Evolutionary conservation across 2,888 invertebrate species (phyloP).

Genomic region (Proisotoma minuta): DNA sequence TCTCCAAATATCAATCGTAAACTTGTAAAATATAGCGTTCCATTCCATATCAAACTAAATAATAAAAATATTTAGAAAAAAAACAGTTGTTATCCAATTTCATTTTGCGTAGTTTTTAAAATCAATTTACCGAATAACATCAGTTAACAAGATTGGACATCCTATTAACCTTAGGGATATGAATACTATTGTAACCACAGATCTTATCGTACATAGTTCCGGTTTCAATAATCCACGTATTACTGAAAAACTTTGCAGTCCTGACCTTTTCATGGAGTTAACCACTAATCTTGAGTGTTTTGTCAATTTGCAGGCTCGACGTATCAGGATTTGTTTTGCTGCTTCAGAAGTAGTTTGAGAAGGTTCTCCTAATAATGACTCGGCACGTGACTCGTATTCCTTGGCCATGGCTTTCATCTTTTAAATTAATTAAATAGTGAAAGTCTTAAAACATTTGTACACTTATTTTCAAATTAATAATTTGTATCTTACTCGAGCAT

Average conservation of each 20-base stretch:
- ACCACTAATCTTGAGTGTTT: not conserved
- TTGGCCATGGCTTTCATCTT: constrained; percentile 15
- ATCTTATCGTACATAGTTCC: constrained; percentile 28
- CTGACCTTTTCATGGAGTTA: too few species aligned
- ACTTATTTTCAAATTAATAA: too few species aligned
- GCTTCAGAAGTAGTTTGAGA: not conserved
- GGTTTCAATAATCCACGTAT: not conserved
- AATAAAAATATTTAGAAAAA: constrained; percentile 7
- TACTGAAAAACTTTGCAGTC: not conserved
- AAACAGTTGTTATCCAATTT: not conserved
- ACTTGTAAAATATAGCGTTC: constrained; percentile 24
- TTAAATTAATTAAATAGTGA: too few species aligned
- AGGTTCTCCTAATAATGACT: not conserved
- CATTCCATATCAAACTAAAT: constrained; percentile 31
- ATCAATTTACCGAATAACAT: constrained; percentile 34
- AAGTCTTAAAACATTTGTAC: too few species aligned
- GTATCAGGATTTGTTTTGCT: too few species aligned
- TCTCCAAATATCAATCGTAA: constrained; percentile 2
- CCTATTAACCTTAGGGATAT: constrained; percentile 39
- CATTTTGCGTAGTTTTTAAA: not conserved
- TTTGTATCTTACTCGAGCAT: too few species aligned
- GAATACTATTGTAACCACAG: constrained; percentile 31
- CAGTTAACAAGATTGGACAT: constrained; percentile 35
- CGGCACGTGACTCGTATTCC: not conserved
- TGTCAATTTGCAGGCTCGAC: not conserved